Percentiles rank a stretch among this genome's conserved stretches.
phyloP scores from a whole-genome alignment of 2,888 invertebrate species.

The Tetrapedia diversipes region DNA sequence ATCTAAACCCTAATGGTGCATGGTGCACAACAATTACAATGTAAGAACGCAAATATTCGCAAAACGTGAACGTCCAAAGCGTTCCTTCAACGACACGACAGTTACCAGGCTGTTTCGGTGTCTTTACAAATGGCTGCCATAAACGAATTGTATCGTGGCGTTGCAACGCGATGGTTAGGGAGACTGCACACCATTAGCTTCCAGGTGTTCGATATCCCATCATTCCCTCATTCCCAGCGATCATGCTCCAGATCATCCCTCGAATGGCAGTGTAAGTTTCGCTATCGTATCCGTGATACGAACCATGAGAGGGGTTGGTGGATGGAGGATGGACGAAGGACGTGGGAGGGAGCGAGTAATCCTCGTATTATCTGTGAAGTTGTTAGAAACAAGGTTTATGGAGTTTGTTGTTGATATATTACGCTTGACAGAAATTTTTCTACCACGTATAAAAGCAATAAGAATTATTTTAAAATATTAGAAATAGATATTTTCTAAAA shows the following conservation, averaged over 20 bases:
- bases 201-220: conserved; percentile 78
- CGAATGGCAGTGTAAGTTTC: conserved; percentile 63
- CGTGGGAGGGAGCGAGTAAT: conserved; percentile 60
- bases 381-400: conserved; percentile 60
- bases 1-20: no score
- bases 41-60: no score
- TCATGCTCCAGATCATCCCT: conserved; percentile 75
- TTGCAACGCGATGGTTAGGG: conserved; percentile 61
- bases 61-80: neutral
- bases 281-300: conserved; percentile 41
- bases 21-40: no score
- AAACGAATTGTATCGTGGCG: conserved; percentile 68
- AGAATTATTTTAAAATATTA: no score
- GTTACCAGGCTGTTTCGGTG: conserved; percentile 62
- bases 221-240: conserved; percentile 67
- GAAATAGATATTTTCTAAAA: no score
- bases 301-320: conserved; percentile 13
- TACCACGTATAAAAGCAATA: no score
- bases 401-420: conserved; percentile 38
- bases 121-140: conserved; percentile 72
- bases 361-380: conserved; percentile 61
- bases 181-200: conserved; percentile 76
- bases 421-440: conserved; percentile 19
- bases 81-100: conserved; percentile 4
- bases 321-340: conserved; percentile 7